These are phyloP conservation scores for Subacronicta megacephala DNA, from an alignment of 2,888 invertebrate genomes.

Conservation along the genomic window DNA sequence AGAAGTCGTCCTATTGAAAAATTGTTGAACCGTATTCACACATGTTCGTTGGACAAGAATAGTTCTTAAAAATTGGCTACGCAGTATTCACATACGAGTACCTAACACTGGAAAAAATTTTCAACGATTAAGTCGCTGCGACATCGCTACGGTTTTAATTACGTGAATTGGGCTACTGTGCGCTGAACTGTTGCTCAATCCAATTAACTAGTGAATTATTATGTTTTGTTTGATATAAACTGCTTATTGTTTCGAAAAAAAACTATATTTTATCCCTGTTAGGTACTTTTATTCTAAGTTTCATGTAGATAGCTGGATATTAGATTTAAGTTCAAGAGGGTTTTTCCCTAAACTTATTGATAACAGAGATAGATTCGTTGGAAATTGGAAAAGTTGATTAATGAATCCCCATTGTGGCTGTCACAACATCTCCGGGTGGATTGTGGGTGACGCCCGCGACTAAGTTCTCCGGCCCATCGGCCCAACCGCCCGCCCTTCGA, in stretches of 20 bases:
- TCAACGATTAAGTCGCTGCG: no score
- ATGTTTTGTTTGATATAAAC: constrained; percentile 7
- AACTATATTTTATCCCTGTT: constrained; percentile 6
- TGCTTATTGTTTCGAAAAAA: constrained; percentile 5
- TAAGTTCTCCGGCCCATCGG: constrained; percentile 13
- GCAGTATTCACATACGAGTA: no score
- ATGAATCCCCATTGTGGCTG: constrained; percentile 76
- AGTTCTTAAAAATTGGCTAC: no score
- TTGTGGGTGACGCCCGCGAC: constrained; percentile 51
- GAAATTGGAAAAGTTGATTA: constrained; percentile 87
- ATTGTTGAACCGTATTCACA: no score
- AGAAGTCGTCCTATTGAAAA: no score
- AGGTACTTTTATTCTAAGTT: background rate
- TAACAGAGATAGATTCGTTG: constrained; percentile 67
- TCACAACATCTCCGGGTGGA: constrained; percentile 66
- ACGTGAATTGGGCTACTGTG: no score
- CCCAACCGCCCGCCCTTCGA: constrained; percentile 8
- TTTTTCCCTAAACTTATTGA: constrained; percentile 62
- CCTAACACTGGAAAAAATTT: no score
- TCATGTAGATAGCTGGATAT: constrained; percentile 8
- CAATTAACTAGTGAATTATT: constrained; percentile 35
- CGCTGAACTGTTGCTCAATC: no score
- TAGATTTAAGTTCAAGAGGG: constrained; percentile 28
- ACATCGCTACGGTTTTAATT: no score
- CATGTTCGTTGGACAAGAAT: no score